Evolutionary conservation across 2,113 vertebrate species (phyloP).

Genomic region (Nyctibius bracteatus): DNA sequence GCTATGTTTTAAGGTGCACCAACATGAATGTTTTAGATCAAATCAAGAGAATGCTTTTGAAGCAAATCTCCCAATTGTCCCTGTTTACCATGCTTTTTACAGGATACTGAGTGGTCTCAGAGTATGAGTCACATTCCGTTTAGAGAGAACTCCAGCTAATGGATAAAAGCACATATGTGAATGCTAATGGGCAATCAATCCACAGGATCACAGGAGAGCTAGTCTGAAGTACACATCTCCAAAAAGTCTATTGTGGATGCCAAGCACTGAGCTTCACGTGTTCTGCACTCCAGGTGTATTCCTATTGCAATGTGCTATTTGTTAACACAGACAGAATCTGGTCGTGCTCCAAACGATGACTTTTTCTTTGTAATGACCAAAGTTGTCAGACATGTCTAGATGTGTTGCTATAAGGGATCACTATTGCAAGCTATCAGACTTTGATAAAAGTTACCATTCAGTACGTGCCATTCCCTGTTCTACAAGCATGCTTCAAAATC

Average conservation of each 20-base stretch:
- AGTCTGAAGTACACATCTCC: background rate
- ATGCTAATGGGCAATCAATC: rapidly evolving
- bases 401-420: background rate
- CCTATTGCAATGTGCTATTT: background rate
- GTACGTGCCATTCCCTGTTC: background rate
- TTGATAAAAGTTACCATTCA: background rate
- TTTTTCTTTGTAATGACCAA: background rate
- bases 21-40: background rate
- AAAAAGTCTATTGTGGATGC: background rate
- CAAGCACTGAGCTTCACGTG: background rate
- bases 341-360: background rate
- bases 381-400: background rate
- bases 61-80: rapidly evolving
- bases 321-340: background rate
- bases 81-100: background rate
- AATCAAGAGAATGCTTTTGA: background rate
- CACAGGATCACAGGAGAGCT: background rate
- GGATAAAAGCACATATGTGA: background rate
- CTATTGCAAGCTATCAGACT: background rate
- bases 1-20: background rate
- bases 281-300: background rate
- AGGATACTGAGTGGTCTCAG: background rate
- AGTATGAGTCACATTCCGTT: background rate
- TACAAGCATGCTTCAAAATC: background rate
- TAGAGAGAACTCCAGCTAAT: background rate